Base-by-base conservation (phyloP, 2,113 vertebrate genomes). In the Nyctereutes procyonoides region DNA sequence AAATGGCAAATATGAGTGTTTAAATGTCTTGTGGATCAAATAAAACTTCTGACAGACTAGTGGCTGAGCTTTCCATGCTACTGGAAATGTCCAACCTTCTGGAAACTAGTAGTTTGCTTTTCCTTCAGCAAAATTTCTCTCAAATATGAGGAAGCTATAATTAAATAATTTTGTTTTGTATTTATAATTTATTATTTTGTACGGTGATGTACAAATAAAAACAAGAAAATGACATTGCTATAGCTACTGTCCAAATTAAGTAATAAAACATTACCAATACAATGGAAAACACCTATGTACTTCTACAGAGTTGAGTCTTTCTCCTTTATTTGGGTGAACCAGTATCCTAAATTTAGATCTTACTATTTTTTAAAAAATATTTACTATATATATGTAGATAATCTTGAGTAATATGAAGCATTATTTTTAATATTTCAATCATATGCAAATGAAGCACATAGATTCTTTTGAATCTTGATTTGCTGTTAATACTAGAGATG, bases 131-230 rank as follows among this genome's bases (percentile, higher is more conserved):
- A n/a, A 22, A 28, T 74, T 65, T 80, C 3, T 95, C 13, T 56
- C 22, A 56, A 62, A 19, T 38, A 65, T 15, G 1, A 53, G 14
- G 12, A 83, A 82, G 35, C 22, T 60, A 22, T 82, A 14, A 55
- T 19, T 56, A 73, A 87, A n/a, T 63, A 79, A 16, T 87, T 76
- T 30, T 0, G 24, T n/a, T 89, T 69, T 88, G 28, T 81, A 3
- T 55, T 51, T 80, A 14, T 63, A 69, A 86, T 51, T 90, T 93
- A 80, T 32, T 80, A 84, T 22, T 43, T 43, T 30, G 65, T 60
- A 8, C 8, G 56, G 51, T 26, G 67, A 86, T 38, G 16, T 19
- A 28, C 1, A 74, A 53, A 88, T 43, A 51, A 76, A 83, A 53
- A 15, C 38, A 90, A 63, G 32, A 35, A 17, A 60, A 73, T 90